Percentiles rank a stretch among this genome's conserved stretches.
These are phyloP conservation scores for Diaprepes abbreviatus DNA, from an alignment of 2,888 invertebrate genomes.

Conservation along the genomic window DNA sequence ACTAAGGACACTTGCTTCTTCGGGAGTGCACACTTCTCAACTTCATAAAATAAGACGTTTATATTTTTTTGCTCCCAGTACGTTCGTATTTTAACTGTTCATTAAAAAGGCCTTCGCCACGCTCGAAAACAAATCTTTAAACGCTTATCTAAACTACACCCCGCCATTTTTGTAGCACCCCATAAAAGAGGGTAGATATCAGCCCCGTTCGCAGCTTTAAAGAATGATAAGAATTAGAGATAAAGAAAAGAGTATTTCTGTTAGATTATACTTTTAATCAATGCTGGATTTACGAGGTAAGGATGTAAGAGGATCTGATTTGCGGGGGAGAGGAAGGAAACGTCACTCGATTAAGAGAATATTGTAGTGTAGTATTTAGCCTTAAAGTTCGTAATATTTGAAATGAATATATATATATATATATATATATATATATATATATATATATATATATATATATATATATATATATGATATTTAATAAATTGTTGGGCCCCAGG, in stretches of 20 bases:
- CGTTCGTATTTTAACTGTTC: constrained; percentile 15
- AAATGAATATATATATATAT: no score
- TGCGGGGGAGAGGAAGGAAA: background rate
- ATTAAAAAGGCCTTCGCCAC: constrained; percentile 4
- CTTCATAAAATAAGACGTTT: no score
- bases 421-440: no score
- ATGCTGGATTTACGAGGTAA: constrained; percentile 39
- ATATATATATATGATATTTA: no score
- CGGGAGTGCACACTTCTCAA: no score
- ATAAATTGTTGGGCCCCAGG: no score
- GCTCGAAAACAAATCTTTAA: constrained; percentile 33
- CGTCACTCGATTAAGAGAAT: no score
- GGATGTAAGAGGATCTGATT: constrained; percentile 6
- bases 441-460: no score
- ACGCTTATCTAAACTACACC: constrained; percentile 37
- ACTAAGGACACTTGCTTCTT: no score
- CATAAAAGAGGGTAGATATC: constrained; percentile 49
- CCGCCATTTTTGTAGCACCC: constrained; percentile 49
- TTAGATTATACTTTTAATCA: constrained; percentile 66
- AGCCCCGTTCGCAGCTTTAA: constrained; percentile 48
- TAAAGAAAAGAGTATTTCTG: constrained; percentile 60
- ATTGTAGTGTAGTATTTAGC: no score
- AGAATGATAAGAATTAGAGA: constrained; percentile 59
- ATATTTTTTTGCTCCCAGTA: no score
- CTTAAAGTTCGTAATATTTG: no score